Evolutionary conservation across 2,888 invertebrate species (phyloP).

Genomic region (Serrognathus titanus): DNA sequence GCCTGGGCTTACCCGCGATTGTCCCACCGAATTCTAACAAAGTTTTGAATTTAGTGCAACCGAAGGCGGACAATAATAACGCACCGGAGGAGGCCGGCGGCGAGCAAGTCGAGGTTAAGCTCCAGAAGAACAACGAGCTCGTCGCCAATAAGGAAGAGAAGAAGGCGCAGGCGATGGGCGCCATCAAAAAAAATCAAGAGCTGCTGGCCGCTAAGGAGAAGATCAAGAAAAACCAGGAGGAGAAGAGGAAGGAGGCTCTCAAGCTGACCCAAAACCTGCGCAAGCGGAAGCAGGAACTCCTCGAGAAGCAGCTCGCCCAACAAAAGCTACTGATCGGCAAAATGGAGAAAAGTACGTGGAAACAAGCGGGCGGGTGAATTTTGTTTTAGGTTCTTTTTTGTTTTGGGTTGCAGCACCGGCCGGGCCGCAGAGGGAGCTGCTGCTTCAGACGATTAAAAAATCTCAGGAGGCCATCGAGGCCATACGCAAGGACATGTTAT

Average conservation of each 20-base stretch:
- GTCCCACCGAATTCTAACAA: constrained; percentile 46
- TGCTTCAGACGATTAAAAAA: constrained; percentile 77
- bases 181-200: constrained; percentile 56
- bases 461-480: constrained; percentile 81
- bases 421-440: constrained; percentile 70
- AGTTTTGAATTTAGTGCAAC: constrained; percentile 45
- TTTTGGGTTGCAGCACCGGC: constrained; percentile 48
- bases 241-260: constrained; percentile 69
- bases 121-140: constrained; percentile 18
- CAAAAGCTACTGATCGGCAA: constrained; percentile 80
- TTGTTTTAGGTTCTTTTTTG: neutral
- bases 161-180: constrained; percentile 43
- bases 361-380: neutral
- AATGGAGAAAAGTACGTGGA: constrained; percentile 67
- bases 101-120: constrained; percentile 11
- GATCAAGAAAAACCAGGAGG: constrained; percentile 70
- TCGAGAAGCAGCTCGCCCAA: constrained; percentile 87
- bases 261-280: constrained; percentile 78
- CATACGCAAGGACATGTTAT: constrained; percentile 64
- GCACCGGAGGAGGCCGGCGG: constrained; percentile 21
- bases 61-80: constrained; percentile 25
- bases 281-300: constrained; percentile 78
- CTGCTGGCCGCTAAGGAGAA: constrained; percentile 62
- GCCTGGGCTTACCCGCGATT: constrained; percentile 46
- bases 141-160: constrained; percentile 35